Conservation (phyloP, 2,113 vertebrate genomes). For the Tragulus kanchil region DNA sequence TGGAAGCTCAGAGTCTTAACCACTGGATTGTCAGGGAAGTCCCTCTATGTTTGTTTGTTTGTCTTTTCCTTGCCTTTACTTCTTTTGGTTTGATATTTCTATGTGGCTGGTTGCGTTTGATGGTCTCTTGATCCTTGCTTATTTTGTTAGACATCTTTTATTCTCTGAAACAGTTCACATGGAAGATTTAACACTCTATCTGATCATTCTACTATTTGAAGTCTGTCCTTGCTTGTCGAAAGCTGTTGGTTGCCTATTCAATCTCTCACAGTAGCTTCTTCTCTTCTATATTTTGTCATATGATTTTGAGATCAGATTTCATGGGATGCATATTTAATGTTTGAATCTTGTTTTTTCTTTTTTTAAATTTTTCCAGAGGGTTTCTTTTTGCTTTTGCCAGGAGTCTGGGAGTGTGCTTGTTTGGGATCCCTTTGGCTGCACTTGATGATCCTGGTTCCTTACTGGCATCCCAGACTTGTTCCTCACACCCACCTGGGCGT, state of each 20-base stretch:
- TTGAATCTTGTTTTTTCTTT: background rate
- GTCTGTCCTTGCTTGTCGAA: background rate
- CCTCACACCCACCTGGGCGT: background rate
- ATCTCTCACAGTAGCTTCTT: background rate
- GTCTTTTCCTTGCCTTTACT: background rate
- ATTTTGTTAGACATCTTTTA: background rate
- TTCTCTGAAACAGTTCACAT: conserved; percentile 12
- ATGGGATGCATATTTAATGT: background rate
- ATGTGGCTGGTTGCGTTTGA: conserved; percentile 21
- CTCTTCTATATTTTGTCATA: background rate
- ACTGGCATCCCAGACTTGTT: background rate
- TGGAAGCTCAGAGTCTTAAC: background rate
- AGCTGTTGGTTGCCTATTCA: conserved; percentile 16
- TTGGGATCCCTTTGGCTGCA: background rate
- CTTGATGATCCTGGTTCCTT: background rate
- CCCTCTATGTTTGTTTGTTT: background rate
- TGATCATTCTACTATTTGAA: background rate
- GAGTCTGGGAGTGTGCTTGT: background rate
- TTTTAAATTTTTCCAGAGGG: background rate
- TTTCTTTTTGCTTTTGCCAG: conserved; percentile 26
- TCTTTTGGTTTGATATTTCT: background rate
- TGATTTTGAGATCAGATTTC: conserved; percentile 39
- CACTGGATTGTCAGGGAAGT: background rate
- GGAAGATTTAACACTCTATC: background rate
- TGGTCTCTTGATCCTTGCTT: background rate